Percentiles rank a stretch among this genome's conserved stretches.
These are phyloP conservation scores for Apis florea DNA, from an alignment of 1,140 invertebrate genomes.

Conservation along the genomic window DNA sequence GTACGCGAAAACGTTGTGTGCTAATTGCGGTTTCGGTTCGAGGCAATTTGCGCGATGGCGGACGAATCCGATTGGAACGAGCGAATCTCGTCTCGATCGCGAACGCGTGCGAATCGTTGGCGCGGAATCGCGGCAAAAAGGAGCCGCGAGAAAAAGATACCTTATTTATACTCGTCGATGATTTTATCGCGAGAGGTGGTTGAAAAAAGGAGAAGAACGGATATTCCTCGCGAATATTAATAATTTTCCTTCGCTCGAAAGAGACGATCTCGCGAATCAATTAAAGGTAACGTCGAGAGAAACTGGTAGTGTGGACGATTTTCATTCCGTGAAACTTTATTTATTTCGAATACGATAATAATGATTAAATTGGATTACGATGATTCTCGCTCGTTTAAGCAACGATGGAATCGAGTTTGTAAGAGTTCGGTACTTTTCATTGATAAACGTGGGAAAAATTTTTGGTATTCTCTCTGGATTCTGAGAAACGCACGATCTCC, in stretches of 20 bases:
- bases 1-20: background rate
- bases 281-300: constrained; percentile 50
- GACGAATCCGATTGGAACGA: background rate
- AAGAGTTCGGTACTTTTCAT: no score
- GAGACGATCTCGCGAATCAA: constrained; percentile 22
- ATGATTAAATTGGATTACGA: no score
- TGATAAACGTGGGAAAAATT: no score
- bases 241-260: constrained; percentile 4
- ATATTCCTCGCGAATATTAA: background rate
- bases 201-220: background rate
- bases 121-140: background rate
- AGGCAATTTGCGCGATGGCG: constrained; percentile 19
- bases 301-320: background rate
- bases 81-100: constrained; percentile 13
- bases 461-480: no score
- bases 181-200: background rate
- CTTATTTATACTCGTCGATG: background rate
- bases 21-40: constrained; percentile 38
- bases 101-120: constrained; percentile 11
- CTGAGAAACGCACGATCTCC: no score
- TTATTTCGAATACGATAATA: no score
- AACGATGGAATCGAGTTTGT: no score
- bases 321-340: constrained; percentile 45
- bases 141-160: background rate
- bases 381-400: no score